phyloP scores from a whole-genome alignment of 2,888 invertebrate species.

The Xanthostigma xanthostigma region DNA sequence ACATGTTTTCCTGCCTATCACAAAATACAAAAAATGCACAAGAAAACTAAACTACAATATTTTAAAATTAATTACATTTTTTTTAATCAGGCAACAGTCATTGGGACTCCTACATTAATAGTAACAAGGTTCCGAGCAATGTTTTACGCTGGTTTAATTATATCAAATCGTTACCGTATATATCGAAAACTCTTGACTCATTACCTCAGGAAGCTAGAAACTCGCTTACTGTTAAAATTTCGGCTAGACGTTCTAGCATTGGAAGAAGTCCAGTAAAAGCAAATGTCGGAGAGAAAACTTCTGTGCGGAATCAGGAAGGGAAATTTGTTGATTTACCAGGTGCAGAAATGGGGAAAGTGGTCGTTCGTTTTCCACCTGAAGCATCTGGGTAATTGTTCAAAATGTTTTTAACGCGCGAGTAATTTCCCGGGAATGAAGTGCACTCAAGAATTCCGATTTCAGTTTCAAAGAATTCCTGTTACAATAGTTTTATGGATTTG shows the following conservation, averaged over 20 bases:
- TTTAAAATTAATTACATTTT: background rate
- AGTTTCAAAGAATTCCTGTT: too few species aligned
- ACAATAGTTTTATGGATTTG: too few species aligned
- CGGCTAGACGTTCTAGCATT: constrained; percentile 12
- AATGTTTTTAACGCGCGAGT: constrained; percentile 9
- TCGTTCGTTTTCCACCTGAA: constrained; percentile 98
- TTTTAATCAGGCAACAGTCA: constrained; percentile 21
- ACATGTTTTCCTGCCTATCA: too few species aligned
- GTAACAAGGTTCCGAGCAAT: constrained; percentile 38
- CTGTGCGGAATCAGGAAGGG: constrained; percentile 53
- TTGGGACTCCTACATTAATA: constrained; percentile 22
- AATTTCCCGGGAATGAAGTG: too few species aligned
- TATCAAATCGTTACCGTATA: constrained; percentile 42
- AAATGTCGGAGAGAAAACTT: constrained; percentile 20
- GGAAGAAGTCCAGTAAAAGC: constrained; percentile 14
- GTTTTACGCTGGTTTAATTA: constrained; percentile 52
- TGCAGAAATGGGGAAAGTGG: constrained; percentile 93
- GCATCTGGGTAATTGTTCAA: constrained; percentile 65
- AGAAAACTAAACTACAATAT: background rate
- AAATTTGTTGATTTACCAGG: constrained; percentile 94
- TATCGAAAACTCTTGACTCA: constrained; percentile 37
- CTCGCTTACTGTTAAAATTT: constrained; percentile 13
- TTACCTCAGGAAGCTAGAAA: constrained; percentile 37
- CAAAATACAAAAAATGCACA: too few species aligned
- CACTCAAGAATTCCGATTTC: too few species aligned